Percentiles rank a stretch among this genome's conserved stretches.
Conservation (phyloP, 2,113 vertebrate species). For the Mystacornis crossleyi region DNA sequence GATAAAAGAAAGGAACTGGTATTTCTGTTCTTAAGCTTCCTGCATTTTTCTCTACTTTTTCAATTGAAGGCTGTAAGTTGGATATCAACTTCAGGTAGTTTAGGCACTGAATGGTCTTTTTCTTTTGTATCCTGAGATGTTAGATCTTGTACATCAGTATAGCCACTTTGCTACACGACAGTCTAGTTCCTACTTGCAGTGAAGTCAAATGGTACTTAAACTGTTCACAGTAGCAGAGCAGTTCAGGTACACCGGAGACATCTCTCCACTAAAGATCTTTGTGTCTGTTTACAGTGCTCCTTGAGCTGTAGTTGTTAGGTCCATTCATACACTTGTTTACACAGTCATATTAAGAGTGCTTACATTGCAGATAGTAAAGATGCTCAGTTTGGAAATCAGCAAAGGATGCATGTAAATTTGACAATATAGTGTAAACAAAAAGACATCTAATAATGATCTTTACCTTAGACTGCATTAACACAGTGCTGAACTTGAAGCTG, state of each 20-base stretch:
- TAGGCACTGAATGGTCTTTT: background rate
- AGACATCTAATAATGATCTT: background rate
- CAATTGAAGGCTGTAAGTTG: background rate
- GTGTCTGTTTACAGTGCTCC: background rate
- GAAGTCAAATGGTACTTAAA: background rate
- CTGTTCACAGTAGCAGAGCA: background rate
- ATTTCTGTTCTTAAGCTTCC: background rate
- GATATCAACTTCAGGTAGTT: background rate
- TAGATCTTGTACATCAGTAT: background rate
- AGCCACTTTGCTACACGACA: background rate
- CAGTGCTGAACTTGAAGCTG: background rate
- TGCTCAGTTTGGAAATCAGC: background rate
- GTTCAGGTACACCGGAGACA: background rate
- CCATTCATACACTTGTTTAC: background rate
- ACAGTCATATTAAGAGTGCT: background rate
- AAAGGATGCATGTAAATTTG: background rate
- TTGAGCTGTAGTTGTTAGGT: background rate
- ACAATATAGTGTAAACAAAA: background rate
- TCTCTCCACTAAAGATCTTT: background rate
- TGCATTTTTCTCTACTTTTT: background rate
- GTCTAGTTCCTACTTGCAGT: background rate
- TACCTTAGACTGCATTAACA: background rate
- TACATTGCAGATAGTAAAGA: background rate
- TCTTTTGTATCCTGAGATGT: background rate
- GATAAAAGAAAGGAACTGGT: background rate